Evolutionary conservation across 2,888 invertebrate genomes (phyloP), one percentile per base, ranked within the genome.

Genomic region (Lasius platythorax): DNA sequence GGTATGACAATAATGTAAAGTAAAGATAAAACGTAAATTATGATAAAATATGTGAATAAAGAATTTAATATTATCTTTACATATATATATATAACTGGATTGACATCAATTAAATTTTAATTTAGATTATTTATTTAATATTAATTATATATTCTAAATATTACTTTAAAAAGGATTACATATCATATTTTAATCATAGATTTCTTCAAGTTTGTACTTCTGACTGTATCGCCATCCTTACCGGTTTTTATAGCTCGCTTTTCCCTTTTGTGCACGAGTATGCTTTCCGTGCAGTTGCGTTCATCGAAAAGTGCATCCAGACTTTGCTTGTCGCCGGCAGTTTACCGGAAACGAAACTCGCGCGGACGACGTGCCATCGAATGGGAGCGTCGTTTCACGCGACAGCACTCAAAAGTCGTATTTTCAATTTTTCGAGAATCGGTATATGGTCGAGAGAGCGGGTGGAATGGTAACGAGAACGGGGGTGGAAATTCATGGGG

Each of bases 331-430:
- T 82, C 84, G 81, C 73, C 70, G 83, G 70, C 89, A 72, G 83
- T 89, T 81, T 87, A 83, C 82, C 75, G 86, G 74, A 84, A 72
- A 79, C 82, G 87, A 89, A 84, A 89, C 83, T 85, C 86, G 40
- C 72, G 63, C 82, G 76, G 73, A 83, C 86, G 75, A 84, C 83
- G 67, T 86, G 61, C 86, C 53, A 40, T 18, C 67, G 86, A 76
- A 78, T 74, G 66, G 87, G 53, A 82, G 86, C 75, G 86, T 85
- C 87, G 67, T 86, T 85, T 87, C 82, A 43, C 82, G 66, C 46
- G 83, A 73, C 79, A 67, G 73, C 79, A 64, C 70, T 67, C 83
- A 56, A 72, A 82, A 85, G 61, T 75, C 74, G 50, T 83, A 83
- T 85, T 81, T 87, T 72, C 81, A 75, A 75, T 64, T 82, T 67